Base-by-base conservation (phyloP, 2,888 invertebrate species). In the Cryptocheilus praepositus region DNA sequence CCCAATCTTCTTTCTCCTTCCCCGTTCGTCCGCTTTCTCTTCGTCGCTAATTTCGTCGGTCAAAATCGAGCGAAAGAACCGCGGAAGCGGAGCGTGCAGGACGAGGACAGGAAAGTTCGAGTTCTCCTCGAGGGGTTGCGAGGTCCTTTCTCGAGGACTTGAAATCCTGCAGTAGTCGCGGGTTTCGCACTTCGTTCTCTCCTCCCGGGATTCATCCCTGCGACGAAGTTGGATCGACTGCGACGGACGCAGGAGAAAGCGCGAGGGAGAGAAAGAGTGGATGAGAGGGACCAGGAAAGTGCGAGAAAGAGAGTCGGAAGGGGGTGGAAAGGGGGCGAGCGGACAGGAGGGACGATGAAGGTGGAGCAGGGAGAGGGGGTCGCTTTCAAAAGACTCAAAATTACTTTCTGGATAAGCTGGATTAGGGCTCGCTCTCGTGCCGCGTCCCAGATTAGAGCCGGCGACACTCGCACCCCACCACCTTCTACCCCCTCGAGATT, bases 351-450 rank as follows among this genome's bases (percentile, higher is more conserved):
- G 36, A 36, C 36, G 36, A 7, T 11, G 36, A 21, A 56, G 45
- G 46, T 21, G 28, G 57, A 11, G 11, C 28, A 16, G 25, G 66
- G 72, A 61, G 63, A 65, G 63, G 70, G 61, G 81, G 73, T 74
- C 81, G 83, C 83, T 91, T 91, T 91, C 89, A 91, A 91, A 91
- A 91, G 91, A 91, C 90, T 91, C 91, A 91, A 91, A 91, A 91
- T 91, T 91, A 91, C 91, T 91, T 91, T 91, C 91, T 90, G 91
- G 91, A 91, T 91, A 91, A 91, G 91, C 91, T 91, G 91, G 91
- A 91, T 91, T 91, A 91, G 91, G 90, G 89, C 89, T 89, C 89
- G 89, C 86, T 85, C 85, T 84, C 86, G 83, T 83, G 82, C 84
- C 83, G 83, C 85, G 84, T 81, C 83, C 85, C 84, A 86, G 88